Base-by-base conservation (phyloP, 2,113 vertebrate genomes). In the Lepisosteus osseus region DNA sequence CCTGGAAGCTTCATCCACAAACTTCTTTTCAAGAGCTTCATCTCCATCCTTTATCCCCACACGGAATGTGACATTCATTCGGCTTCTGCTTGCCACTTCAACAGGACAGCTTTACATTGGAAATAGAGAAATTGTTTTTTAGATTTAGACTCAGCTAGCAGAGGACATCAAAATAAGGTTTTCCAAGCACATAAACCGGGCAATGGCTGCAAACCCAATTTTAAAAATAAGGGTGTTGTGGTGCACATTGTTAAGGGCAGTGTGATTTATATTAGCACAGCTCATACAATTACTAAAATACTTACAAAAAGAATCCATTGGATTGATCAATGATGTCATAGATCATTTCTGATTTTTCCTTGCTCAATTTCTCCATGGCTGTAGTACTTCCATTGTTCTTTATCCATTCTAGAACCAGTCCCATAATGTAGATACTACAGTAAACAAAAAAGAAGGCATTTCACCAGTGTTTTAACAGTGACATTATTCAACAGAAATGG, bases 341-440 rank as follows among this genome's bases (percentile, higher is more conserved):
- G 77, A 99, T 93, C 86, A 94, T 88, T 64, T 73, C 80, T 2
- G 97, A 96, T 77, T 99, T 99, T 82, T 90, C 80, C 73, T 85
- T 86, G 83, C 90, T 98, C 9, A 95, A 92, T 55, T 80, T 88
- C 76, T 95, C 92, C 96, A 98, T 99, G 74, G 90, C 90, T 3
- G 82, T 71, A 42, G 87, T 90, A 68, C 95, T 94, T 0, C 96
- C 95, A 0, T 92, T 96, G 82, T 93, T 96, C 82, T 95, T 96
- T 78, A 98, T 95, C 97, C 96, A 99, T 79, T 99, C 95, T 77
- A 99, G 87, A 63, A 98, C 97, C 84, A 97, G 79, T 61, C 90
- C 85, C 94, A 94, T 94, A 73, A 99, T 95, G 72, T 98, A 98
- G 87, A 98, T 95, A 83, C 97, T 99, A 74, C 42, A 84, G 54